A percentile compares a stretch with the other conserved stretches of the same genome.
These are phyloP conservation scores for Aurelia aurita complex sp. Pacific DNA, from an alignment of 30 jellyfish, hydroid and myxozoan genomes.

Conservation along the genomic window DNA sequence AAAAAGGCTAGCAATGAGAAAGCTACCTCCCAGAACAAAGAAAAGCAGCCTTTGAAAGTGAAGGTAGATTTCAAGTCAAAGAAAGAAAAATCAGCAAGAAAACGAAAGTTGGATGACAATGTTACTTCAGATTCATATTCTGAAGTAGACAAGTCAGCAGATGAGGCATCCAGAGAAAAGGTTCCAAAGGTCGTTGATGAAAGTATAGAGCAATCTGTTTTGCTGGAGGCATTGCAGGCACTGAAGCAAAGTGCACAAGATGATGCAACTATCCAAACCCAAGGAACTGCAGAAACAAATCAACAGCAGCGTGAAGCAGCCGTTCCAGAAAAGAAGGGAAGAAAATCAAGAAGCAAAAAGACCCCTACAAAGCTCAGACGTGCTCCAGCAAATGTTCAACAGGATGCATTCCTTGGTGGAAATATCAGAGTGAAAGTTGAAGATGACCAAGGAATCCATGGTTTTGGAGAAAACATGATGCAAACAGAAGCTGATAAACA, in stretches of 20 bases:
- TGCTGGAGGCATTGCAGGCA: constrained; percentile 68
- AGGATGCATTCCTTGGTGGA: neutral
- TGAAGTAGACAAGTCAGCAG: neutral
- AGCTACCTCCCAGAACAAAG: neutral
- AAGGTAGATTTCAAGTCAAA: constrained; percentile 27
- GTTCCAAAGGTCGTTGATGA: constrained; percentile 25
- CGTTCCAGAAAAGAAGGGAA: constrained; percentile 1
- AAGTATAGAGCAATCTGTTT: constrained; percentile 31
- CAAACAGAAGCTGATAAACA: constrained; percentile 9
- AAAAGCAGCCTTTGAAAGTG: constrained; percentile 15
- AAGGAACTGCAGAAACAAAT: neutral
- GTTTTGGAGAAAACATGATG: neutral
- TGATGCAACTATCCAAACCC: neutral
- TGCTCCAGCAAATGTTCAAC: neutral
- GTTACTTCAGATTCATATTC: neutral
- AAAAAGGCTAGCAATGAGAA: constrained; percentile 1
- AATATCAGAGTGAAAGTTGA: neutral
- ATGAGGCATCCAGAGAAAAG: constrained; percentile 7
- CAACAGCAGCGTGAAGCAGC: neutral
- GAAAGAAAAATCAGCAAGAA: constrained; percentile 15
- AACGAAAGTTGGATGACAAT: constrained; percentile 6
- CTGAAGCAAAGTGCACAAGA: constrained; percentile 45
- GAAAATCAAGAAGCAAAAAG: constrained; percentile 36
- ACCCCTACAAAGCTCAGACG: constrained; percentile 23
- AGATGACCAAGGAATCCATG: neutral